These are phyloP conservation scores for Rhagium mordax DNA, from an alignment of 2,888 invertebrate species.

Conservation along the genomic window DNA sequence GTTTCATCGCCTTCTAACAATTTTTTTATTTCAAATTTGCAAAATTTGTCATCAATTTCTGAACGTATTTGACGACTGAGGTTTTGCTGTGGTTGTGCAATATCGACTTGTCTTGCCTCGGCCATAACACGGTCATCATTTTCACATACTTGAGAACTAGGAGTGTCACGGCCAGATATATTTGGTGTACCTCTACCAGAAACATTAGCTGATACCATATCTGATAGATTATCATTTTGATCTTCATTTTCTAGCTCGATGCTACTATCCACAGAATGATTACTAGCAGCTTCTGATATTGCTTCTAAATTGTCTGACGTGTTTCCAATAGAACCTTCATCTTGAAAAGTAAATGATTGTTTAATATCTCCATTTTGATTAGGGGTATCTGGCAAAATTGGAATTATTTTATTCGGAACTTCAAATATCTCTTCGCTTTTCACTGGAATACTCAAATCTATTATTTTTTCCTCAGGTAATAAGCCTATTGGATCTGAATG, in stretches of 20 bases:
- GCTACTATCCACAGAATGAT: slow-evolving; percentile 94
- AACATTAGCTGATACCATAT: slow-evolving; percentile 97
- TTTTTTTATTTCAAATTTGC: slow-evolving; percentile 96
- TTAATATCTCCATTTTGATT: slow-evolving; percentile 53
- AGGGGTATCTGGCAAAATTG: slow-evolving; percentile 41
- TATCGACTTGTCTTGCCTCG: slow-evolving; percentile 60
- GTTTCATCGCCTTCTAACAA: slow-evolving; percentile 89
- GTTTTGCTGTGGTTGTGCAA: slow-evolving; percentile 69
- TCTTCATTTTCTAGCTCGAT: slow-evolving; percentile 91
- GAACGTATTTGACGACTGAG: slow-evolving; percentile 87
- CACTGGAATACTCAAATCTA: slow-evolving; percentile 69
- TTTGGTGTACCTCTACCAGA: slow-evolving; percentile 94
- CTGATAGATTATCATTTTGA: slow-evolving; percentile 94
- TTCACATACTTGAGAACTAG: slow-evolving; percentile 88
- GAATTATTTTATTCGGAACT: slow-evolving; percentile 39
- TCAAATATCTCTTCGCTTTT: slow-evolving; percentile 55
- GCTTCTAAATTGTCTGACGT: slow-evolving; percentile 95
- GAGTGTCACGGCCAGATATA: slow-evolving; percentile 97
- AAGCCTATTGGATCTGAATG: slow-evolving; percentile 69
- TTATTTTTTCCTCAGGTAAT: slow-evolving; percentile 75
- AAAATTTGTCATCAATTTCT: slow-evolving; percentile 98
- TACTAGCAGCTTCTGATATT: slow-evolving; percentile 95
- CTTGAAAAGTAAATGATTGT: slow-evolving; percentile 85
- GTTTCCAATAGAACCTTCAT: slow-evolving; percentile 93
- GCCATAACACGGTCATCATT: slow-evolving; percentile 73